Evolutionary conservation across 2,888 invertebrate species (phyloP).

Genomic region (Coenonympha arcania): DNA sequence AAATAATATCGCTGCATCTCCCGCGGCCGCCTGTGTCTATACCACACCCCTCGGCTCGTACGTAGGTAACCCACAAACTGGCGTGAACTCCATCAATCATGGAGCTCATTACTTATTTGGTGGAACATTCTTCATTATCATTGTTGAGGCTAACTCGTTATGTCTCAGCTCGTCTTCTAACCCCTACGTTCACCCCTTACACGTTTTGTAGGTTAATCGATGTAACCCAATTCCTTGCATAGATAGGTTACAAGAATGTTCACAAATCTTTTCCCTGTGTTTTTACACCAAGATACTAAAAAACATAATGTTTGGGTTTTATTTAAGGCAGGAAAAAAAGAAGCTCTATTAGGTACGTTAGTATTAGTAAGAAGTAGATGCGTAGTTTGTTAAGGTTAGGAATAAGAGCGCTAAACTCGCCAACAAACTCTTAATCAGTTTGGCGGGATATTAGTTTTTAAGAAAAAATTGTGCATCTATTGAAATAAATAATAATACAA

Average conservation of each 20-base stretch:
- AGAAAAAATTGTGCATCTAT: too few species aligned
- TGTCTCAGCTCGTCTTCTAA: conserved; percentile 1
- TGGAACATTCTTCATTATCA: conserved; percentile 14
- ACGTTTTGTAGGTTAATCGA: neutral
- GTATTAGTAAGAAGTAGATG: too few species aligned
- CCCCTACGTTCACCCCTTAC: neutral
- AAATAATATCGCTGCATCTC: neutral
- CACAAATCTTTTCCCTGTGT: neutral
- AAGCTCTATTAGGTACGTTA: too few species aligned
- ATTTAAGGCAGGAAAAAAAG: too few species aligned
- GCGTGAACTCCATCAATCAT: conserved; percentile 22
- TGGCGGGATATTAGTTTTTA: too few species aligned
- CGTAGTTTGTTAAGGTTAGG: too few species aligned
- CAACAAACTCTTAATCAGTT: too few species aligned
- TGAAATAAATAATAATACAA: too few species aligned
- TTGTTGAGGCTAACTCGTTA: conserved; percentile 13
- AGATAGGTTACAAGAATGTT: neutral
- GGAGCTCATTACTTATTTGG: conserved; percentile 23
- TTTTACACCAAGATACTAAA: neutral
- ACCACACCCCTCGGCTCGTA: neutral
- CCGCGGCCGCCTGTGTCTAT: conserved; percentile 4
- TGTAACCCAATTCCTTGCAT: neutral
- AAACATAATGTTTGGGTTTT: too few species aligned
- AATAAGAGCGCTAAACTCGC: too few species aligned
- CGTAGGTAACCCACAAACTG: conserved; percentile 19